Percentiles rank a stretch among this genome's conserved stretches.
Evolutionary conservation across 1,140 invertebrate genomes (phyloP).

Genomic region (Sarcophaga bullata): DNA sequence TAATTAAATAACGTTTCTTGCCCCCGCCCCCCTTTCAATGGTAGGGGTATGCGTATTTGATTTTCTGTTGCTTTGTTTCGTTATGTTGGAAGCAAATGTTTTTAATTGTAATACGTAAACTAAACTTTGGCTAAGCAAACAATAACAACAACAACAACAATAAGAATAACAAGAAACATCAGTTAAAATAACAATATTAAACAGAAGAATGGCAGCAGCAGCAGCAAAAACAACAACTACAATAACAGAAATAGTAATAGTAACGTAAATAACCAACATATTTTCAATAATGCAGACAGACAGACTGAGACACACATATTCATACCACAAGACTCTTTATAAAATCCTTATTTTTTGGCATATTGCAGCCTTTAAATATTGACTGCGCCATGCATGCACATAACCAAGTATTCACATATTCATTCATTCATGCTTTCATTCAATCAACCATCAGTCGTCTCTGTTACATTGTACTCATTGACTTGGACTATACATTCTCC

Average conservation of each 20-base stretch:
- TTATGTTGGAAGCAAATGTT: constrained; percentile 35
- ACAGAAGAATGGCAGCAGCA: background rate
- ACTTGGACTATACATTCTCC: background rate
- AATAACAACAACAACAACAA: too few species aligned
- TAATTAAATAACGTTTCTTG: constrained; percentile 53
- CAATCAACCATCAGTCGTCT: background rate
- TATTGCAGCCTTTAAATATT: background rate
- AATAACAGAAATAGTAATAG: background rate
- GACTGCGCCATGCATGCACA: background rate
- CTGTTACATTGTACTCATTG: background rate
- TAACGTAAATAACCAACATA: constrained; percentile 1
- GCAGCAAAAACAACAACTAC: background rate
- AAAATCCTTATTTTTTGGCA: background rate
- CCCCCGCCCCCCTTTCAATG: too few species aligned
- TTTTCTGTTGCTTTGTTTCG: background rate
- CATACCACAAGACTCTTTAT: background rate
- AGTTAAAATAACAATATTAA: background rate
- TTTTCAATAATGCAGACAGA: constrained; percentile 15
- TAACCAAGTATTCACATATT: background rate
- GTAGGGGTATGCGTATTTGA: background rate
- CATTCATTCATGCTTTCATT: background rate
- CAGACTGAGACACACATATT: background rate
- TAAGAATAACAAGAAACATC: background rate
- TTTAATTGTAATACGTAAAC: constrained; percentile 38
- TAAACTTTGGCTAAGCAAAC: constrained; percentile 20